Percentiles rank a stretch among this genome's conserved stretches.
Conservation (phyloP, 2,888 invertebrate species). For the Patella caerulea region DNA sequence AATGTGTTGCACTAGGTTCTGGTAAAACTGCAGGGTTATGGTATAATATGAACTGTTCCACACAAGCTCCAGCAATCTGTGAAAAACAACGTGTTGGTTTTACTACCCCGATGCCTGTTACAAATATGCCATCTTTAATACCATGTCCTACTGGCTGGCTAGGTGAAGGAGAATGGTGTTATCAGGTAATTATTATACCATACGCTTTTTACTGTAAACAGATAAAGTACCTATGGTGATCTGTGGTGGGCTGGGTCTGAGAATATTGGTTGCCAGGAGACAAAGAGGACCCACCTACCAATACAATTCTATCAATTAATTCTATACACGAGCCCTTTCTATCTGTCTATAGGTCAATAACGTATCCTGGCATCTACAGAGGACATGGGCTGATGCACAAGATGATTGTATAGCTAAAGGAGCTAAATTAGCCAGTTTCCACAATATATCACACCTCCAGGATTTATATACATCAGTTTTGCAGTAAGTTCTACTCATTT, state of each 20-base stretch:
- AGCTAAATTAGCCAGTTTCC: conserved; percentile 57
- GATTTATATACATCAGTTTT: conserved; percentile 38
- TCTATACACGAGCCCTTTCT: no score
- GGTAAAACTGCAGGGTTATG: conserved; percentile 49
- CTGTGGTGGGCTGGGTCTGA: no score
- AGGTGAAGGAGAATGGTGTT: conserved; percentile 43
- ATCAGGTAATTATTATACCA: conserved; percentile 42
- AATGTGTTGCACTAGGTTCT: conserved; percentile 51
- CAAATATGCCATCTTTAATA: conserved; percentile 34
- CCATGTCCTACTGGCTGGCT: conserved; percentile 49
- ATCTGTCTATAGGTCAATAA: conserved; percentile 28
- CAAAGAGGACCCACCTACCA: no score
- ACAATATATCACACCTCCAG: conserved; percentile 43
- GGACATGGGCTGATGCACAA: conserved; percentile 50
- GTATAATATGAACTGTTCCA: conserved; percentile 45
- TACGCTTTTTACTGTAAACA: no score
- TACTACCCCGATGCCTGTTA: conserved; percentile 40
- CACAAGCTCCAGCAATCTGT: conserved; percentile 45
- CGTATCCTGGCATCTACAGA: conserved; percentile 14
- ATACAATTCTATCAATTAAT: no score
- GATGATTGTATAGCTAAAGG: conserved; percentile 51
- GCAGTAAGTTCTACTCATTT: conserved; percentile 32
- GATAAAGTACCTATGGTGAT: no score
- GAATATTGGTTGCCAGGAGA: no score
- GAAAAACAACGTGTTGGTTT: conserved; percentile 44